These are phyloP conservation scores for Lasius fuliginosus DNA, from an alignment of 2,888 invertebrate genomes.

Conservation along the genomic window DNA sequence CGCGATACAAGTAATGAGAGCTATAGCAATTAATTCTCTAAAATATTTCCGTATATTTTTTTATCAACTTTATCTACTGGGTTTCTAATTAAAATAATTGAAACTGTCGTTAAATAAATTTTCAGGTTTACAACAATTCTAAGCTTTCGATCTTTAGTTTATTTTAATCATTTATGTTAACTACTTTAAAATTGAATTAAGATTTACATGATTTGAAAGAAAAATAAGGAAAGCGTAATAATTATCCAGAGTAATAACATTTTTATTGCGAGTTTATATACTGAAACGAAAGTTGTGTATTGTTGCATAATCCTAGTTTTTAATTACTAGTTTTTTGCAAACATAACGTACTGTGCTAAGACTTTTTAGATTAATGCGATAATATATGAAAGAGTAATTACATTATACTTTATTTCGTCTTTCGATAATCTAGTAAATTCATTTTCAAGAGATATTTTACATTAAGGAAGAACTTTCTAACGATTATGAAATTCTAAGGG, in stretches of 20 bases:
- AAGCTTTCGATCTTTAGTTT: background rate
- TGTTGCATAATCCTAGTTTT: background rate
- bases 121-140: background rate
- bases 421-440: slow-evolving; percentile 24
- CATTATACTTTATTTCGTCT: slow-evolving; percentile 5
- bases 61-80: background rate
- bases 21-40: slow-evolving; percentile 2
- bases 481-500: slow-evolving; percentile 20
- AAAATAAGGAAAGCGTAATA: background rate
- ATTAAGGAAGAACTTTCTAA: slow-evolving; percentile 42
- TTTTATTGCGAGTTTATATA: background rate
- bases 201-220: background rate
- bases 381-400: background rate
- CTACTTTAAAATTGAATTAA: background rate
- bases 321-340: background rate
- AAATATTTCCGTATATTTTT: background rate
- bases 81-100: background rate
- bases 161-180: background rate
- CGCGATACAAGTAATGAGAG: slow-evolving; percentile 2
- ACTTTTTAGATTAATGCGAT: background rate
- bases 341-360: background rate
- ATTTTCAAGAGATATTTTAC: slow-evolving; percentile 25
- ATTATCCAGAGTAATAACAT: background rate
- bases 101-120: background rate
- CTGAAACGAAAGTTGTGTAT: background rate